Base-by-base conservation (phyloP, 2,113 vertebrate genomes). In the Anoplopoma fimbria region DNA sequence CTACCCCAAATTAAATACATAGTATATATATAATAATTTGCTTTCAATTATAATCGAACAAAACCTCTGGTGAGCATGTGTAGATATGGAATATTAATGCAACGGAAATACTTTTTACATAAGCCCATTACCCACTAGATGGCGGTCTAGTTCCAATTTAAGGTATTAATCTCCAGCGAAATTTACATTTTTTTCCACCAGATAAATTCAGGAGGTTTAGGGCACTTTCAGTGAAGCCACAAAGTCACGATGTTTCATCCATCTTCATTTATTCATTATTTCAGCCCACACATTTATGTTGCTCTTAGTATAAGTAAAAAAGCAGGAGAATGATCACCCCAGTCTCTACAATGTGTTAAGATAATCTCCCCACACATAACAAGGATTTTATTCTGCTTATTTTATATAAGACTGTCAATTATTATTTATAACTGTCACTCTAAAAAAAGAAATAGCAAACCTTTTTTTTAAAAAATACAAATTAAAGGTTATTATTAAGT, bases 81-180 rank as follows among this genome's bases (percentile, higher is more conserved):
- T 77, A 36, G 8, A 14, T 25, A 15, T 29, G 34, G 1, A 12
- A 36, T n/a, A 13, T 55, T n/a, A 51, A 49, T 64, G 15, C 42
- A 64, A 45, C 4, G 0, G n/a, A 57, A 63, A 40, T 36, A 2
- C 0, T 10, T 61, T 49, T 49, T 12, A 21, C 25, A 23, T 6
- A 13, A 8, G 1, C 8, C 0, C 4, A 17, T 1, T 19, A 0
- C 1, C 87, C 93, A 14, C 71, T 68, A 88, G 93, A 90, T 89
- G 91, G 85, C 81, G 81, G 82, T 71, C 13, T 83, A 61, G 51
- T 9, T 72, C 27, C 17, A 79, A 70, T 42, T 34, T 69, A 33
- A 2, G 6, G 9, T 6, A 25, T 3, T 25, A 49, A 40, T 42
- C 2, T 29, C 3, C 31, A 15, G 12, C 1, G 53, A 61, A 70